phyloP scores from a whole-genome alignment of 2,888 invertebrate genomes.

The Selenia dentaria region DNA sequence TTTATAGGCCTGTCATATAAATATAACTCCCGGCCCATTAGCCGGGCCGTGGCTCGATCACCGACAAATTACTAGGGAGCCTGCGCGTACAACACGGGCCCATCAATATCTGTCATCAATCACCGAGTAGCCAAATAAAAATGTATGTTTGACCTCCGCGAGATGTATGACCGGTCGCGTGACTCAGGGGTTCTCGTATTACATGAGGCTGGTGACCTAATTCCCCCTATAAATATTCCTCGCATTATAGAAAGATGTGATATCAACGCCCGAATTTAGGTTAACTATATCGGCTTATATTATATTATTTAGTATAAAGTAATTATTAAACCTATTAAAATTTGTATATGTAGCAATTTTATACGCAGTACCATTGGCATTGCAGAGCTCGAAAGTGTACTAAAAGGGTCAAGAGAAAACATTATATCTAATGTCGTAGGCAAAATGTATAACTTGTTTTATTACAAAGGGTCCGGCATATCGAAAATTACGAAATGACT shows the following conservation, averaged over 20 bases:
- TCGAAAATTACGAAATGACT: no score
- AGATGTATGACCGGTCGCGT: constrained; percentile 43
- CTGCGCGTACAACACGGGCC: constrained; percentile 53
- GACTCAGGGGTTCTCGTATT: constrained; percentile 59
- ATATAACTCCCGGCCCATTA: constrained; percentile 70
- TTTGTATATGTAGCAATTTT: no score
- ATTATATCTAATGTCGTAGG: no score
- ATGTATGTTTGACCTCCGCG: constrained; percentile 61
- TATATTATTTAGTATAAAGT: no score
- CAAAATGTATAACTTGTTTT: no score
- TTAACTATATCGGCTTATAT: neutral
- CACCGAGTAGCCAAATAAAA: constrained; percentile 75
- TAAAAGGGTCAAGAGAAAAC: no score
- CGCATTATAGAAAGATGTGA: constrained; percentile 24
- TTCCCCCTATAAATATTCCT: constrained; percentile 48
- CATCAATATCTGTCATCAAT: constrained; percentile 81
- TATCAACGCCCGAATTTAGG: constrained; percentile 16
- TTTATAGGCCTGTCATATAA: constrained; percentile 71
- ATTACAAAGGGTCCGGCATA: no score
- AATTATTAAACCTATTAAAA: no score
- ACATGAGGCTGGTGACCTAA: constrained; percentile 64
- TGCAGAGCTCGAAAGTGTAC: no score
- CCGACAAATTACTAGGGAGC: constrained; percentile 59
- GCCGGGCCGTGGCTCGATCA: constrained; percentile 50
- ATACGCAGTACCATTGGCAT: no score